phyloP scores from a whole-genome alignment of 2,797 vertebrate genomes.

The Eutrigla gurnardus region DNA sequence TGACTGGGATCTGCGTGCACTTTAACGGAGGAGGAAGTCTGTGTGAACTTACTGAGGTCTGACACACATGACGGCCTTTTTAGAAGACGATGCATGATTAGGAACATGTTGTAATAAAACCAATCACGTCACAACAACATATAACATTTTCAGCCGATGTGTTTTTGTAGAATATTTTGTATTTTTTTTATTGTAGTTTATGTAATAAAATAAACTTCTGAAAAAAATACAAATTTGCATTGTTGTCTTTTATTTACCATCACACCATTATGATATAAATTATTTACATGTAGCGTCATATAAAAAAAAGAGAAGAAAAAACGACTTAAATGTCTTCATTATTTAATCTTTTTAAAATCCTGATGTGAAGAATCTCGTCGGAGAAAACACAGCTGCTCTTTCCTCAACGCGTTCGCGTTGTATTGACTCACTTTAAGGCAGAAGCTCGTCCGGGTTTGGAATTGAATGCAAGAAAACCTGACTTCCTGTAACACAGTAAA shows the following conservation, averaged over 20 bases:
- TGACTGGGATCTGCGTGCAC: too few species aligned
- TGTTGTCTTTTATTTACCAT: constrained; percentile 62
- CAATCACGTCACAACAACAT: background rate
- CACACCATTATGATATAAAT: constrained; percentile 76
- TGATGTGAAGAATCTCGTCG: constrained; percentile 50
- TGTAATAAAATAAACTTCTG: constrained; percentile 34
- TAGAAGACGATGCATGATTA: too few species aligned
- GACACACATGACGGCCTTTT: too few species aligned
- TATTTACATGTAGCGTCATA: constrained; percentile 70
- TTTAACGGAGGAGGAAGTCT: too few species aligned
- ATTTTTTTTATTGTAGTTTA: background rate
- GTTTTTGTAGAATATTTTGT: background rate
- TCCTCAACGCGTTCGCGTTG: constrained; percentile 8
- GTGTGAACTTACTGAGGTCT: too few species aligned
- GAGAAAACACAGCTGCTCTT: constrained; percentile 56
- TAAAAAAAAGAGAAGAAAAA: constrained; percentile 56
- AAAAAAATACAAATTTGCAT: constrained; percentile 33
- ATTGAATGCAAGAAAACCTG: constrained; percentile 40
- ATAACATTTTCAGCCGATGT: background rate
- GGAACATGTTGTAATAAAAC: background rate
- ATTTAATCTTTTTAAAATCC: constrained; percentile 59
- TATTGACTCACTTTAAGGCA: constrained; percentile 70
- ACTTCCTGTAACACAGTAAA: constrained; percentile 17
- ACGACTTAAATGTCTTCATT: constrained; percentile 48
- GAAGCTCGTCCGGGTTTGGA: constrained; percentile 60